A percentile compares a stretch with the other conserved stretches of the same genome.
Evolutionary conservation across 1,140 invertebrate genomes (phyloP).

Genomic region (Acromyrmex charruanus): DNA sequence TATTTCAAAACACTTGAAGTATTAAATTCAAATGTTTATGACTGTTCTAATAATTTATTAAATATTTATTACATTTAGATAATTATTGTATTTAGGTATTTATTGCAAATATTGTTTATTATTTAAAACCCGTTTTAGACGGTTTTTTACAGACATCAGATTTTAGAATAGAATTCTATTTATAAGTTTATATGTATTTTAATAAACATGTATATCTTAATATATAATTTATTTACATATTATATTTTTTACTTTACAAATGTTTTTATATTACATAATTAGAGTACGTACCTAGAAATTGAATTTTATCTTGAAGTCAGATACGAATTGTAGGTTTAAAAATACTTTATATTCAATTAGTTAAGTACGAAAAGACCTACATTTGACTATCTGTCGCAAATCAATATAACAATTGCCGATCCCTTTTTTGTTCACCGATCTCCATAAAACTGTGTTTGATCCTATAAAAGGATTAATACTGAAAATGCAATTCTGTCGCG

Average conservation of each 20-base stretch:
- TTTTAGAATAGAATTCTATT: not conserved
- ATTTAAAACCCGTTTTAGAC: not conserved
- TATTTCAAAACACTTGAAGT: not conserved
- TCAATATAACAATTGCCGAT: not conserved
- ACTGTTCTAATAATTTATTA: not conserved
- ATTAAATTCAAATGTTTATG: not conserved
- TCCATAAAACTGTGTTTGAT: slow-evolving; percentile 19
- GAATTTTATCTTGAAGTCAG: not conserved
- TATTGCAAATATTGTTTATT: not conserved
- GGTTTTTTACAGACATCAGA: not conserved
- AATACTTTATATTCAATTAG: not conserved
- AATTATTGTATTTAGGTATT: not conserved
- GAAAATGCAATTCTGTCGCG: slow-evolving; percentile 67
- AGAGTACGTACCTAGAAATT: not conserved
- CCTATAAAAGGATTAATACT: slow-evolving; percentile 62
- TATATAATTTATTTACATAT: not conserved
- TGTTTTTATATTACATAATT: not conserved
- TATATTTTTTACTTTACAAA: not conserved
- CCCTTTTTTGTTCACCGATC: not conserved
- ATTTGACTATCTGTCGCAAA: not conserved
- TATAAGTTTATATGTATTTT: not conserved
- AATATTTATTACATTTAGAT: not conserved
- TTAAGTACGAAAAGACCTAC: not conserved
- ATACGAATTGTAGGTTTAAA: not conserved
- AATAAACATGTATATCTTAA: not conserved